Evolutionary conservation across 2,888 invertebrate genomes (phyloP).

Genomic region (Galerucella pusilla): DNA sequence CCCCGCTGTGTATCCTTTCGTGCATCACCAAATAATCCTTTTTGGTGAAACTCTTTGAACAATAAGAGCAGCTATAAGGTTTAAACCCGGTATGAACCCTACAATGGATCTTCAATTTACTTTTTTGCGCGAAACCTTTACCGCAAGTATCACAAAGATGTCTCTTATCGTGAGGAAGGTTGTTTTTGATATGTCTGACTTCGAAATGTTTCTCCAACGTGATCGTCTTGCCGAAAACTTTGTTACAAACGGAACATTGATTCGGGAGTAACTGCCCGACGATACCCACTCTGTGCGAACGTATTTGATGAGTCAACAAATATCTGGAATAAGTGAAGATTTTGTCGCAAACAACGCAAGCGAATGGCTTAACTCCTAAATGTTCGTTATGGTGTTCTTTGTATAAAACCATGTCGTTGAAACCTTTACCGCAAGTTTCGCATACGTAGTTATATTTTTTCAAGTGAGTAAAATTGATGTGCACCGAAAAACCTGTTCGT

Average conservation of each 20-base stretch:
- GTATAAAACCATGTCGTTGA: conserved; percentile 67
- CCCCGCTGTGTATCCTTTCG: conserved; percentile 59
- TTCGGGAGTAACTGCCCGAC: conserved; percentile 64
- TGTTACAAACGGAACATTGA: conserved; percentile 57
- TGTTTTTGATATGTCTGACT: conserved; percentile 56
- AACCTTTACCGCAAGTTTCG: conserved; percentile 68
- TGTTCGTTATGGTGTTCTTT: conserved; percentile 70
- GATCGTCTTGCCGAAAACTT: conserved; percentile 56
- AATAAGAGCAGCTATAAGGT: conserved; percentile 60
- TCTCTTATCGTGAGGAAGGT: conserved; percentile 54
- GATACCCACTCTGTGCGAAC: conserved; percentile 59
- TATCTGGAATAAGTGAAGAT: conserved; percentile 66
- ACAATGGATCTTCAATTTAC: conserved; percentile 57
- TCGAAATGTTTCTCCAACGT: conserved; percentile 65
- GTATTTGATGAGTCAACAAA: conserved; percentile 56
- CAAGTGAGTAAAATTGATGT: conserved; percentile 59
- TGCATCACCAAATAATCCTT: conserved; percentile 57
- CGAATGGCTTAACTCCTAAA: conserved; percentile 66
- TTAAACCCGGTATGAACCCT: conserved; percentile 67
- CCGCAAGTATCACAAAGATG: conserved; percentile 60
- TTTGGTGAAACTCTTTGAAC: conserved; percentile 67
- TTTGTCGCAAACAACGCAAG: conserved; percentile 68
- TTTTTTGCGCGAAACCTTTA: conserved; percentile 58
- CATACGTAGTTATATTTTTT: conserved; percentile 66
- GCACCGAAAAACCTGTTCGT: conserved; percentile 55